Evolutionary conservation across 2,888 invertebrate genomes (phyloP), one percentile per base, ranked within the genome.

Genomic region (Ctena decussata): DNA sequence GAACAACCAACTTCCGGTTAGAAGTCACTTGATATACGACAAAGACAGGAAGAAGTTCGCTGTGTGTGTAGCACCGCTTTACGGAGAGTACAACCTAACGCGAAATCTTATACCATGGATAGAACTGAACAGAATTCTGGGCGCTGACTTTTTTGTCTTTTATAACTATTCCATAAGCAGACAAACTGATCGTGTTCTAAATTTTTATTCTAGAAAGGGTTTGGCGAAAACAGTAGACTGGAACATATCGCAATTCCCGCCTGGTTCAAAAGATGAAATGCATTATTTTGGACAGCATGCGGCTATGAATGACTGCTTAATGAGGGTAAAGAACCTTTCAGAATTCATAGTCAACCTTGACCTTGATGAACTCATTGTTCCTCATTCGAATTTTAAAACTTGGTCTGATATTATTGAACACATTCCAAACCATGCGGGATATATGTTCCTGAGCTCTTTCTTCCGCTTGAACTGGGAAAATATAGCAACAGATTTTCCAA

Each of bases 291-390:
- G 92, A 0, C 95, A 95, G 83, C 84, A 94, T 44, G 89, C 93
- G 8, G 92, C 94, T 11, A 89, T 94, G 79, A 94, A 94, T 83
- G 95, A 95, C 88, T 95, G 95, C 83, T 89, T 95, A 6, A 93
- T 93, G 80, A 85, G 95, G 44, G 85, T 89, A 74, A 88, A 91
- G 84, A 76, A 87, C 70, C 27, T 73, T 18, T 90, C 91, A 37
- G 79, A 91, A 35, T 94, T 91, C 77, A 74, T 95, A 15, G 94
- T 93, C 5, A 93, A 92, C 83, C 84, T 92, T 75, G 95, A 95
- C 82, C 75, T 95, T 24, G 95, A 95, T 80, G 95, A 95, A 84
- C 93, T 94, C 71, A 92, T 95, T 53, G 90, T 95, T 15, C 95
- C 95, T 5, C 72, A 65, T 46, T 21, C 21, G n/a, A 30, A 44